Conservation (phyloP, 2,113 vertebrate species). For the Geococcyx californianus region DNA sequence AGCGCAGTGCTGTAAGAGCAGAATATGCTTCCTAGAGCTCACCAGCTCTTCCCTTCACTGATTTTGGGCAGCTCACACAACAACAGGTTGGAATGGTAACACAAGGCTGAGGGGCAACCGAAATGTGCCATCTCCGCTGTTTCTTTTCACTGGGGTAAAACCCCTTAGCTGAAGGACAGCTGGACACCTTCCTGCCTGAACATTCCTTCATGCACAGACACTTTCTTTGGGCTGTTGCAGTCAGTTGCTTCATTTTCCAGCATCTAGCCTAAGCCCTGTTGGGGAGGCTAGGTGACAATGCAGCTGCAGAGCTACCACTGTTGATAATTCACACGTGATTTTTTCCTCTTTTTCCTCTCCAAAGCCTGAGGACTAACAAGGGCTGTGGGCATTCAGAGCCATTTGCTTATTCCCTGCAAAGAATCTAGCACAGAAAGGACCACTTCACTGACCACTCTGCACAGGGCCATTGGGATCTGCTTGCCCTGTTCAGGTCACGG, state of each 20-base stretch:
- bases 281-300: fast-evolving
- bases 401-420: not conserved
- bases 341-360: not conserved
- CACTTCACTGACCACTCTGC: fast-evolving
- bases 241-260: not conserved
- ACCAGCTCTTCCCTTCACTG: not conserved
- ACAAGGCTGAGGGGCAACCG: not conserved
- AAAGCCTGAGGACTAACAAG: not conserved
- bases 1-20: not conserved
- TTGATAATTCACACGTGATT: not conserved
- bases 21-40: not conserved
- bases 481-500: not conserved
- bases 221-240: not conserved
- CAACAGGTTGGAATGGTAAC: not conserved
- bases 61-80: not conserved
- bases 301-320: not conserved
- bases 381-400: not conserved
- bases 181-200: not conserved
- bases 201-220: not conserved
- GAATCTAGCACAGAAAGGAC: not conserved
- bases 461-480: not conserved
- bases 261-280: not conserved
- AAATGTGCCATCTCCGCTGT: not conserved
- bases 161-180: not conserved
- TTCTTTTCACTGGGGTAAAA: not conserved